Evolutionary conservation across 2,113 vertebrate genomes (phyloP), one percentile per base, ranked within the genome.

Genomic region (Sebastes fasciatus): DNA sequence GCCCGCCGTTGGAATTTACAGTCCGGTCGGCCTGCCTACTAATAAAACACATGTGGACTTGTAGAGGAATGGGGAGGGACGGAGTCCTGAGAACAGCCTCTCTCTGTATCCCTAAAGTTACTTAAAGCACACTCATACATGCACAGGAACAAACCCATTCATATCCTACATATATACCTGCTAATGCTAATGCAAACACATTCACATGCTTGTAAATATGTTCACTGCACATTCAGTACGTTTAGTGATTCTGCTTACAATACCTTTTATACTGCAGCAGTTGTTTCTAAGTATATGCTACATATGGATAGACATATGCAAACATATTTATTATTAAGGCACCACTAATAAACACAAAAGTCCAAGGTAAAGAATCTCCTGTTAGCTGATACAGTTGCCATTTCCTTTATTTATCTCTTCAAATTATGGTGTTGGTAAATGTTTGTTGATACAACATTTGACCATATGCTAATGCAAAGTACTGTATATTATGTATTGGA

Each of bases 1-100:
- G 84, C 79, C 79, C 69, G 76, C 79, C 46, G 4, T 74, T 86
- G 91, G 94, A 94, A 94, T 95, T 95, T 93, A 93, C 93, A 93
- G 94, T 94, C 89, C 79, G 52, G 82, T 82, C 79, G 88, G 91
- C 91, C 81, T 86, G 86, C 77, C 86, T 89, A 91, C 91, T 94
- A 94, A 91, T 95, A 95, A 95, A 95, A 94, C 94, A 93, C 93
- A 94, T 95, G 88, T 95, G 94, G 94, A 92, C 94, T 91, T 94
- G 93, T 82, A 91, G 82, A 93, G 92, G 92, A 93, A 94, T 94
- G 91, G 87, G 90, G 92, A 90, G 92, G 92, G 81, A 84, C 65
- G 5, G 42, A 58, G 79, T 65, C 19, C 66, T 82, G 81, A 85
- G 82, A 91, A 91, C 91, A 91, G 79, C 79, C 69, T 82, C 61